Evolutionary conservation across 2,113 vertebrate genomes (phyloP).

Genomic region (Rana temporaria): DNA sequence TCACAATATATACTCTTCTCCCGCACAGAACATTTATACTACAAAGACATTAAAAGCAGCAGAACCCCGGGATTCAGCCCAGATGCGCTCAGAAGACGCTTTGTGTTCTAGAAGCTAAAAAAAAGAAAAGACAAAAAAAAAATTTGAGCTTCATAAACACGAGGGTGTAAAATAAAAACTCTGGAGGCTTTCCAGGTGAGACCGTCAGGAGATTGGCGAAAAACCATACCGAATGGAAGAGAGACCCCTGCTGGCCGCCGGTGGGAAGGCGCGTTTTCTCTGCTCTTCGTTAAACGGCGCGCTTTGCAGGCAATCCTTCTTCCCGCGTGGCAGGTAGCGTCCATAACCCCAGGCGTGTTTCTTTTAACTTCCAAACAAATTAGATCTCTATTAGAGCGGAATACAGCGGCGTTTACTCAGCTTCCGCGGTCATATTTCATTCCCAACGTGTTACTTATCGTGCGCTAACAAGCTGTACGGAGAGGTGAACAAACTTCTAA

Average conservation of each 20-base stretch:
- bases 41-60: no score
- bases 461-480: background rate
- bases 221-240: background rate
- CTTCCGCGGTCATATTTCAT: background rate
- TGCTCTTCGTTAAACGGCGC: background rate
- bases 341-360: slow-evolving; percentile 3
- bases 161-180: background rate
- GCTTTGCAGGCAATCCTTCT: background rate
- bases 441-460: background rate
- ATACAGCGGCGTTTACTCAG: background rate
- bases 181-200: background rate
- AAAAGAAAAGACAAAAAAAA: background rate
- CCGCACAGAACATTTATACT: no score
- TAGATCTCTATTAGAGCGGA: slow-evolving; percentile 7
- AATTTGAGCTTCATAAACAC: background rate
- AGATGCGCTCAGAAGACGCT: background rate
- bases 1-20: no score
- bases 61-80: background rate
- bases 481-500: no score
- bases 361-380: background rate
- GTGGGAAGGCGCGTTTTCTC: background rate
- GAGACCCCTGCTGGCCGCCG: background rate
- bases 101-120: background rate
- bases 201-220: background rate
- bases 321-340: background rate